Conservation (phyloP, 1,140 invertebrate species). For the Drosophila bocqueti region DNA sequence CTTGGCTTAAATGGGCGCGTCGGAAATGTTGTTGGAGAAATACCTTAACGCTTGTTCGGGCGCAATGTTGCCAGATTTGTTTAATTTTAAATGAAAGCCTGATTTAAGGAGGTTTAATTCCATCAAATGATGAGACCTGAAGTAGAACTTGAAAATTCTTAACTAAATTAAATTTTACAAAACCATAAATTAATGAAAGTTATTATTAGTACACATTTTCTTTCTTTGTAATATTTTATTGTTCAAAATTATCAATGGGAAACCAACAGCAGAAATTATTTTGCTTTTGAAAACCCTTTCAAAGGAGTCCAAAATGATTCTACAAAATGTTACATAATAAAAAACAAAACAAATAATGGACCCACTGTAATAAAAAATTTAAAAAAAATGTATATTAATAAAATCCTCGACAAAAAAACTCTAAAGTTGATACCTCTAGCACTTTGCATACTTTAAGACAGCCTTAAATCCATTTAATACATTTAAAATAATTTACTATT, state of each 20-base stretch:
- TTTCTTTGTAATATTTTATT: no score
- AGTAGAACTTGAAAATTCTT: not conserved
- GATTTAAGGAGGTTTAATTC: not conserved
- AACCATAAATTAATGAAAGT: no score
- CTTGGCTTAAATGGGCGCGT: conserved; percentile 40
- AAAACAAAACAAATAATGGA: not conserved
- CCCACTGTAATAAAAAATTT: no score
- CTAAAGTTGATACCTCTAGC: not conserved
- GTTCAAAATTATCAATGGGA: no score
- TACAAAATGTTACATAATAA: not conserved
- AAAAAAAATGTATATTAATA: no score
- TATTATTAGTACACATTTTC: no score
- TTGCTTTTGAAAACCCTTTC: not conserved
- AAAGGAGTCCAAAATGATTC: not conserved
- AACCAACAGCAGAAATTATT: no score
- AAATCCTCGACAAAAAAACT: no score
- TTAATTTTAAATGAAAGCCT: not conserved
- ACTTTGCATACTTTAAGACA: not conserved
- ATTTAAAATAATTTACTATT: not conserved
- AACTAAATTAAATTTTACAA: not conserved
- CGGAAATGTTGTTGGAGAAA: conserved; percentile 40
- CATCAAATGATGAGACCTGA: no score
- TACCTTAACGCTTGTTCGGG: conserved; percentile 45
- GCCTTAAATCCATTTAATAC: not conserved
- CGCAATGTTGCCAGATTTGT: conserved; percentile 34